Conservation (phyloP, 2,797 vertebrate species). For the Clamator glandarius region DNA sequence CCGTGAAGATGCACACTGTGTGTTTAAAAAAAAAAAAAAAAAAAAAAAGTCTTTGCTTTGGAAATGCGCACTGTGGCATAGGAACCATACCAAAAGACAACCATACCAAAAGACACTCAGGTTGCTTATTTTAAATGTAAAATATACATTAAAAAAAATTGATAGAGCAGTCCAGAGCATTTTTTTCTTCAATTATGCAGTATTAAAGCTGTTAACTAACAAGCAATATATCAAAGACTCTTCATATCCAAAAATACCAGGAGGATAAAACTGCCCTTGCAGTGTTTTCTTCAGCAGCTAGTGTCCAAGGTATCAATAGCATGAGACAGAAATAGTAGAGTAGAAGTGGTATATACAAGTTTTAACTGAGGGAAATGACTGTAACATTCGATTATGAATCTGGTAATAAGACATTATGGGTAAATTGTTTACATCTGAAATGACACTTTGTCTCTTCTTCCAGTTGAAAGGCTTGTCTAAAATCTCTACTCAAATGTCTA, state of each 20-base stretch:
- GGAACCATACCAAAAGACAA: neutral
- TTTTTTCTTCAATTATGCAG: constrained; percentile 23
- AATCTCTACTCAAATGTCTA: constrained; percentile 36
- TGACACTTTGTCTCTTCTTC: constrained; percentile 27
- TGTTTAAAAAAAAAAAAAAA: neutral
- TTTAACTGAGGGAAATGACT: constrained; percentile 10
- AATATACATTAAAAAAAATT: neutral
- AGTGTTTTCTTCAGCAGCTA: neutral
- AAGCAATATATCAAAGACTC: neutral
- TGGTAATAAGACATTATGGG: constrained; percentile 25
- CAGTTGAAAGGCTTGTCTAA: neutral
- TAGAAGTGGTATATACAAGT: neutral
- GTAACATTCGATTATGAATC: constrained; percentile 22
- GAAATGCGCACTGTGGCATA: neutral
- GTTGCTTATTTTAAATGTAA: constrained; percentile 34
- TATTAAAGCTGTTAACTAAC: constrained; percentile 21
- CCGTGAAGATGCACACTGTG: neutral
- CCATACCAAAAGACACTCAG: neutral
- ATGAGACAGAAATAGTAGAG: neutral
- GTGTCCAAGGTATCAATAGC: neutral
- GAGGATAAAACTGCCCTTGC: neutral
- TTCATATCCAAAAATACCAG: neutral
- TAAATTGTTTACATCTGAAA: constrained; percentile 42
- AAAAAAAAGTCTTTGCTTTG: neutral
- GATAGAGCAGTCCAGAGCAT: constrained; percentile 25